Evolutionary conservation across 2,888 invertebrate species (phyloP), one percentile per base, ranked within the genome.

Genomic region (Dasypogon diadema): DNA sequence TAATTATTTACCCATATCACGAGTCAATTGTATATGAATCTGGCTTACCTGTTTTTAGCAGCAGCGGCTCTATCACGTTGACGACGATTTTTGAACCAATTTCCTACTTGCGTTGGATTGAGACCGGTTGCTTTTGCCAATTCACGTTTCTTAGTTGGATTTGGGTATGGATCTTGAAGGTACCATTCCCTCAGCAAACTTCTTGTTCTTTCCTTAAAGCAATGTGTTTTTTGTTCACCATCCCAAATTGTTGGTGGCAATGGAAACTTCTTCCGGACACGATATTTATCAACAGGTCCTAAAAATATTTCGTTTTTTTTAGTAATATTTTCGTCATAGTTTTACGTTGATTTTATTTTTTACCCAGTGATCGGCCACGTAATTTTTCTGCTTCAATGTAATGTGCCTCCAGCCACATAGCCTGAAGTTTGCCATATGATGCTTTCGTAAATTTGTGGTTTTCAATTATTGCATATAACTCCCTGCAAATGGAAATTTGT

Each of bases 111-210:
- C 65, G 96, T 97, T 48, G 96, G 95, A 73, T 96, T 96, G 79
- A 97, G 89, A 30, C 96, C 96, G 68, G 97, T 97, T 75, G 94
- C 95, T 82, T 92, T 92, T 24, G 97, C 96, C 82, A 97, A 87
- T 86, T 97, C 96, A 80, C 95, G 88, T 86, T 97, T 97, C 88
- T 97, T 97, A 79, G 94, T 93, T 46, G 97, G 97, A 87, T 96
- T 96, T 75, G 96, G 97, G 87, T 96, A 97, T n/a, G 96, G 95
- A 87, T 96, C 98, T 87, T 97, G 96, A 75, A 98, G 91, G 87
- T 99, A 99, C 97, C 98, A 99, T 88, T 99, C 99, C 78, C 99
- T 88, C 80, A 99, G 89, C 80, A 98, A 89, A 81, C 96, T 96
- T 80, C 99, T 88, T 83, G 99, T 99, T 79, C 98, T 88, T 88